phyloP scores from a whole-genome alignment of 2,113 vertebrate species.

The Rynchops niger region DNA sequence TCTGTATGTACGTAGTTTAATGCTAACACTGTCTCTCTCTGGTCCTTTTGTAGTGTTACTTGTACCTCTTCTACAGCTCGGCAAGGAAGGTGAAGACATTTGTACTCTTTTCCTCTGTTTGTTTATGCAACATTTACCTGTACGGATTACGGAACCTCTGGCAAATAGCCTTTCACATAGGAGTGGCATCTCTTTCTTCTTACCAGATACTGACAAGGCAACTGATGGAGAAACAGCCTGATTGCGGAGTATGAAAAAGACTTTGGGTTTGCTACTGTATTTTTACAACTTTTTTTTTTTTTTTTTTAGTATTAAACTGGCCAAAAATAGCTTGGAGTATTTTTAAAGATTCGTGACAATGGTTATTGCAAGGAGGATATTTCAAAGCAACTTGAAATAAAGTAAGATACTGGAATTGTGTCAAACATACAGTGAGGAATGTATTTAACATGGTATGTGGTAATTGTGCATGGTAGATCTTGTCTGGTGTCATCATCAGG shows the following conservation, averaged over 20 bases:
- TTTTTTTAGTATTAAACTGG: background rate
- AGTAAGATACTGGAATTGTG: background rate
- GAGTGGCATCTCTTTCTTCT: constrained; percentile 85
- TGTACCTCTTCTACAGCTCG: constrained; percentile 91
- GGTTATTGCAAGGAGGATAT: background rate
- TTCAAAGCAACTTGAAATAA: background rate
- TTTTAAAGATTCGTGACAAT: background rate
- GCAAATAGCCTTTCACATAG: constrained; percentile 91
- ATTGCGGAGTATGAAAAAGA: constrained; percentile 83
- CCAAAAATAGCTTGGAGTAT: background rate
- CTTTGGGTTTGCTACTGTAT: background rate
- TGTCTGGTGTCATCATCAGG: background rate
- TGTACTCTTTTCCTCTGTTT: constrained; percentile 74
- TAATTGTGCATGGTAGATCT: background rate
- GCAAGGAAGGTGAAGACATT: constrained; percentile 82
- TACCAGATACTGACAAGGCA: constrained; percentile 84
- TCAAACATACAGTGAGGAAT: background rate
- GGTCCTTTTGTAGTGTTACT: constrained; percentile 82
- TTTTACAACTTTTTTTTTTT: background rate
- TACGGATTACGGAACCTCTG: constrained; percentile 85
- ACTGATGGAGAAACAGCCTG: constrained; percentile 80
- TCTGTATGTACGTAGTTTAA: fast-evolving
- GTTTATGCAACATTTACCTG: constrained; percentile 87
- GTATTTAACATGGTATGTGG: background rate
- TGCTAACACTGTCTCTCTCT: background rate